A percentile compares a stretch with the other conserved stretches of the same genome.
phyloP scores from a whole-genome alignment of 2,797 vertebrate species.

The Myiotriccus ornatus region DNA sequence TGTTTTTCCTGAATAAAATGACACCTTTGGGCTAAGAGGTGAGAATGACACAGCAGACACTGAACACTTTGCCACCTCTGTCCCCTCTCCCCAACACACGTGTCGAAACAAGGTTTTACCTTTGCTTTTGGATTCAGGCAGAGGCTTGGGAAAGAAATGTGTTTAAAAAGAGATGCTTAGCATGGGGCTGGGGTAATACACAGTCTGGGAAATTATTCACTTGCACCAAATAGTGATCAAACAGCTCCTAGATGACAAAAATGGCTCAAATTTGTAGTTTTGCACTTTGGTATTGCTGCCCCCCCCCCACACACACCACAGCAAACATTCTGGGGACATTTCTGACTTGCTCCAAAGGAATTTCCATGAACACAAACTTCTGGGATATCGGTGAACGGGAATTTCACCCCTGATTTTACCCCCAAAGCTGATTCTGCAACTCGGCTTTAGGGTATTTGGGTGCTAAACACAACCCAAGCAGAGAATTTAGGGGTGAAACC shows the following conservation, averaged over 20 bases:
- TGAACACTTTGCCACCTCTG: neutral
- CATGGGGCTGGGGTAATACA: neutral
- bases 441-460: neutral
- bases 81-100: neutral
- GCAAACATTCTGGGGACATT: neutral
- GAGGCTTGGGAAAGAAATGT: neutral
- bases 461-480: neutral
- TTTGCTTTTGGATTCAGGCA: neutral
- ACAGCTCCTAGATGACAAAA: neutral
- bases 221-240: neutral
- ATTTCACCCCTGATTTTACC: neutral
- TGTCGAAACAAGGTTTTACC: neutral
- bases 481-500: neutral
- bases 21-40: neutral
- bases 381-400: neutral
- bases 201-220: neutral
- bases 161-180: neutral
- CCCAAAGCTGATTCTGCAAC: neutral
- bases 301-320: neutral
- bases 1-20: neutral
- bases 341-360: neutral
- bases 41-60: rapidly evolving
- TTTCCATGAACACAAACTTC: neutral
- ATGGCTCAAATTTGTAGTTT: neutral
- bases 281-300: neutral